These are phyloP conservation scores for Onychomys torridus DNA, from an alignment of 2,797 vertebrate genomes.

Conservation along the genomic window DNA sequence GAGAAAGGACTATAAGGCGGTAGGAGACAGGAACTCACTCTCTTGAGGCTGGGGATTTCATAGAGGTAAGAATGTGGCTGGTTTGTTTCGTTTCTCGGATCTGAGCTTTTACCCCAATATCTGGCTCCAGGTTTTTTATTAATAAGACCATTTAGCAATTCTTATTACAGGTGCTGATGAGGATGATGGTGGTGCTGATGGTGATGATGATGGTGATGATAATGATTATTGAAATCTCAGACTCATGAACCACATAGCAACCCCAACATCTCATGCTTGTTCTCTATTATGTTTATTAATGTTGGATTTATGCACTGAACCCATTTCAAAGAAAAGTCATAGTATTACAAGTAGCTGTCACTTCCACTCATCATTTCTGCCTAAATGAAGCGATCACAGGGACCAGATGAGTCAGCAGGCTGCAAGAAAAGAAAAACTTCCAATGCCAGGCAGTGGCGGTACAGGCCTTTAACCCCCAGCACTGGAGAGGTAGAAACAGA, in stretches of 20 bases:
- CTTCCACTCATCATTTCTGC: neutral
- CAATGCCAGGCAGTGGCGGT: neutral
- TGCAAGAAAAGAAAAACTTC: neutral
- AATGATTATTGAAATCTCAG: neutral
- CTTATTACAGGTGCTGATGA: neutral
- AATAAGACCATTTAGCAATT: too few species aligned
- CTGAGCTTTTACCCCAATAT: too few species aligned
- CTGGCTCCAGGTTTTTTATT: too few species aligned
- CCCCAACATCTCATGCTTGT: neutral
- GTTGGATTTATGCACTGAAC: neutral
- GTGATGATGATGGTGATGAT: too few species aligned
- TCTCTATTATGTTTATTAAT: slow-evolving; percentile 1
- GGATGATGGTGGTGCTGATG: neutral
- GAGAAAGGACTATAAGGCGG: too few species aligned
- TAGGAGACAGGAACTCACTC: too few species aligned
- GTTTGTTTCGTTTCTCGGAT: too few species aligned
- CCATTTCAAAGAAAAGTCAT: neutral
- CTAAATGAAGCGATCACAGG: neutral
- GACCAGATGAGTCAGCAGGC: neutral
- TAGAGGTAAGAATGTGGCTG: too few species aligned
- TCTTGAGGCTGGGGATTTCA: too few species aligned
- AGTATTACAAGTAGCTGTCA: slow-evolving; percentile 4
- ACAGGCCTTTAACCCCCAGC: neutral
- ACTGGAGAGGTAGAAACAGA: neutral
- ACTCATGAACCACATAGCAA: neutral